phyloP scores from a whole-genome alignment of 92 coral and sea anemone species.

The Montipora capitata region DNA sequence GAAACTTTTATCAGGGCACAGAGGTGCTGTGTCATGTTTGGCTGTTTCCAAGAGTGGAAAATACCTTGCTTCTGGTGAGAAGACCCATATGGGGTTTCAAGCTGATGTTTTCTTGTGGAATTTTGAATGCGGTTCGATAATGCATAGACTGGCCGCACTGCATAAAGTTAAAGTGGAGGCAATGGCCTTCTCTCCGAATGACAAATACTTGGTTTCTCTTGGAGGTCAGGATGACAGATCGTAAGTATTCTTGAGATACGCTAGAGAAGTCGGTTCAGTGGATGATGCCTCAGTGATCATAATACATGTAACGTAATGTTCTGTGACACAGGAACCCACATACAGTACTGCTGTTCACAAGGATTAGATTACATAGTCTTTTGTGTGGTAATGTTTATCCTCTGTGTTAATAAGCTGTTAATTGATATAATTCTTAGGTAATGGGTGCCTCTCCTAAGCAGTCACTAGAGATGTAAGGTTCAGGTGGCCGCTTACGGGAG shows the following conservation, averaged over 20 bases:
- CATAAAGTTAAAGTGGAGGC: slow-evolving; percentile 99
- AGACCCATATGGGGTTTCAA: slow-evolving; percentile 98
- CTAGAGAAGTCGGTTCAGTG: not conserved
- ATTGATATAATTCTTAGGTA: no score
- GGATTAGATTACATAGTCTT: no score
- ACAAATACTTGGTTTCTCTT: slow-evolving; percentile 94
- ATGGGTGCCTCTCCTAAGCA: no score
- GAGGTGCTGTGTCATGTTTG: slow-evolving; percentile 91
- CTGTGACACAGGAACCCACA: no score
- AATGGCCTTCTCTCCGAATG: slow-evolving; percentile 97
- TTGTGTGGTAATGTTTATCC: no score
- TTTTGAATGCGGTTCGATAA: slow-evolving; percentile 72
- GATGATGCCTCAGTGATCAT: no score
- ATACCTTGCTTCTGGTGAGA: slow-evolving; percentile 95
- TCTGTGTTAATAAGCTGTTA: no score
- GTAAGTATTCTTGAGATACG: slow-evolving; percentile 46
- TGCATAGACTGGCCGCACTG: slow-evolving; percentile 72
- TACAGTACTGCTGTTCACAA: no score
- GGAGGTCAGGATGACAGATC: slow-evolving; percentile 99
- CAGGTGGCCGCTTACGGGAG: no score
- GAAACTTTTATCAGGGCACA: slow-evolving; percentile 90
- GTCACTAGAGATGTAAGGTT: no score
- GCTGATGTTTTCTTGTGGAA: slow-evolving; percentile 98
- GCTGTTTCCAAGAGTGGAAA: slow-evolving; percentile 97
- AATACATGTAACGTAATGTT: no score